A percentile compares a stretch with the other conserved stretches of the same genome.
These are phyloP conservation scores for Erannis defoliaria DNA, from an alignment of 2,888 invertebrate species.

Conservation along the genomic window DNA sequence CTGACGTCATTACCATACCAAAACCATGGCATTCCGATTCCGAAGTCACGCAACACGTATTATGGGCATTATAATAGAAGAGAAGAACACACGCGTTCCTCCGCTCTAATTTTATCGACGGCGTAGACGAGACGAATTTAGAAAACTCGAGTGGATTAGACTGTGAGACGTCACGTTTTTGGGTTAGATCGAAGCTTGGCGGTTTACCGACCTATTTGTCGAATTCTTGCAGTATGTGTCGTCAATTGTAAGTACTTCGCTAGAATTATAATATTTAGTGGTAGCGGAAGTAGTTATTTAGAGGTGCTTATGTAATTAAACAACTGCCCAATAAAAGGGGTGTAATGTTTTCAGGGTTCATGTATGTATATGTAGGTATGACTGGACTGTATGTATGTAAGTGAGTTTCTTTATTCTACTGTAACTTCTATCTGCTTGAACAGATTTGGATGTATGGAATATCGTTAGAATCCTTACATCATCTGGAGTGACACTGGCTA, in stretches of 20 bases:
- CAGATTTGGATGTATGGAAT: too few species aligned
- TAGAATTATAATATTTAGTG: neutral
- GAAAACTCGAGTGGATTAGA: slow-evolving; percentile 53
- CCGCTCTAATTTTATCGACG: slow-evolving; percentile 62
- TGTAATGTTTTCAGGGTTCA: too few species aligned
- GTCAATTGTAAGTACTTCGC: neutral
- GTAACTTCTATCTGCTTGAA: too few species aligned
- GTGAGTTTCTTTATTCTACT: too few species aligned
- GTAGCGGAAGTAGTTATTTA: too few species aligned
- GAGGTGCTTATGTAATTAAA: too few species aligned
- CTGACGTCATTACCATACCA: slow-evolving; percentile 60
- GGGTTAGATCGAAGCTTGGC: slow-evolving; percentile 26
- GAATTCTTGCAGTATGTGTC: neutral
- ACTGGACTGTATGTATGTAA: too few species aligned
- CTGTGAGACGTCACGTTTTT: slow-evolving; percentile 50
- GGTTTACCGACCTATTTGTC: slow-evolving; percentile 30
- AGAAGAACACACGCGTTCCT: slow-evolving; percentile 55
- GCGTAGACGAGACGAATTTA: slow-evolving; percentile 57
- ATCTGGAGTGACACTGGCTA: too few species aligned
- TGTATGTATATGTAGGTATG: too few species aligned
- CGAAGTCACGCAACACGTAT: slow-evolving; percentile 63
- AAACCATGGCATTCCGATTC: slow-evolving; percentile 50
- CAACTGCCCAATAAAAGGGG: too few species aligned
- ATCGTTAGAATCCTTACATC: too few species aligned
- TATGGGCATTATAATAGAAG: slow-evolving; percentile 55